phyloP scores from a whole-genome alignment of 2,113 vertebrate species.

The Gopherus evgoodei region DNA sequence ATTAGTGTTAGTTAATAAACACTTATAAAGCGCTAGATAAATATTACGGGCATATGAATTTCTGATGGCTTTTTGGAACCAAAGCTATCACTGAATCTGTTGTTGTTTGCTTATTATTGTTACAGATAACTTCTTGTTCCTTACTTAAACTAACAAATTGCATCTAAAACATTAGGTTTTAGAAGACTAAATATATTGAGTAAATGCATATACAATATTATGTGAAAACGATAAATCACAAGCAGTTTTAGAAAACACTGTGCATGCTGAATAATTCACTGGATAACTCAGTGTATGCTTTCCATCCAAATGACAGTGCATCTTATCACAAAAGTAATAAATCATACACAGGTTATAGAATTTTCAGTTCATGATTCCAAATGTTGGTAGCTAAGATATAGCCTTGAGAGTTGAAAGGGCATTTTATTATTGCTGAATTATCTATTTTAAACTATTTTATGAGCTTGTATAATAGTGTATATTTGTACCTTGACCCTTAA shows the following conservation, averaged over 20 bases:
- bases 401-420: not conserved
- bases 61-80: not conserved
- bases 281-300: not conserved
- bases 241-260: not conserved
- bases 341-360: not conserved
- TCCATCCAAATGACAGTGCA: not conserved
- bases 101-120: not conserved
- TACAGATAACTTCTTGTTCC: not conserved
- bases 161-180: not conserved
- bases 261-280: not conserved
- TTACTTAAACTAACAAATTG: not conserved
- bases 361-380: not conserved
- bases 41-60: not conserved
- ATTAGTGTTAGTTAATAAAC: not conserved
- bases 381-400: not conserved
- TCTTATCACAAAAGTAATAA: not conserved
- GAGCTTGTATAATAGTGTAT: not conserved
- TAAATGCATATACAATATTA: not conserved
- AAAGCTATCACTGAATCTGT: not conserved
- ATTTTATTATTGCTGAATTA: not conserved
- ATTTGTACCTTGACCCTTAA: not conserved
- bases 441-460: not conserved
- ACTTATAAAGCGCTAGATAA: not conserved
- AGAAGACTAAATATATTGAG: not conserved
- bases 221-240: constrained; percentile 16